Evolutionary conservation across 2,888 invertebrate species (phyloP), one percentile per base, ranked within the genome.

Genomic region (Drosophila atroscutellata): DNA sequence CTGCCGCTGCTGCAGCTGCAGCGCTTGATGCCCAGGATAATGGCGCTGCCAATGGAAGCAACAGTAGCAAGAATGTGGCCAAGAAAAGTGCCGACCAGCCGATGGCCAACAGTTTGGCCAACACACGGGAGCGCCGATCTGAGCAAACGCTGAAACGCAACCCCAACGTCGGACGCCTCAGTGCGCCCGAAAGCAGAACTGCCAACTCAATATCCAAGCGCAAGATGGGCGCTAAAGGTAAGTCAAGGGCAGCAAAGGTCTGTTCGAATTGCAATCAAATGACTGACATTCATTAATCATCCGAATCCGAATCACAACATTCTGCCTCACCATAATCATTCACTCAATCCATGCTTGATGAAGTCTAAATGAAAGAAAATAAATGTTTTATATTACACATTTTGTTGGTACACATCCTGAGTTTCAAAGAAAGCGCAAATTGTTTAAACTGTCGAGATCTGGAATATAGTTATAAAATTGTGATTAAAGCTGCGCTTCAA

Each of bases 191-290:
- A 70, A 77, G 77, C 52, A 75, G 83, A 71, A 77, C 71, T 65
- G 47, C 67, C 52, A 80, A 34, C 13, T 45, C 75, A 2, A 49
- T 68, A n/a, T 18, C 81, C 1, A 92, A 92, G 69, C 90, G 92
- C 62, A 89, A 91, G 74, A 75, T 92, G 7, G 77, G 81, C 36
- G 32, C 85, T 9, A 92, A 90, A 90, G 92, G 92, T 92, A 66
- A 77, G 86, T 87, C 34, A 9, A 7, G 9, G 49, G 24, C 72
- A 15, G 26, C 13, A 30, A 30, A 30, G 49, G 36, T n/a, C 24
- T 13, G 11, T 13, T 11, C 13, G 2, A 30, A 32, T 63, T 32
- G 42, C 32, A 62, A 54, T 54, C 54, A 72, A n/a, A 15, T 51
- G 20, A 20, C 26, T 54, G 18, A 54, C 52, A 72, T 52, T 62